phyloP scores from a whole-genome alignment of 2,888 invertebrate species.

The Melinaea marsaeus region DNA sequence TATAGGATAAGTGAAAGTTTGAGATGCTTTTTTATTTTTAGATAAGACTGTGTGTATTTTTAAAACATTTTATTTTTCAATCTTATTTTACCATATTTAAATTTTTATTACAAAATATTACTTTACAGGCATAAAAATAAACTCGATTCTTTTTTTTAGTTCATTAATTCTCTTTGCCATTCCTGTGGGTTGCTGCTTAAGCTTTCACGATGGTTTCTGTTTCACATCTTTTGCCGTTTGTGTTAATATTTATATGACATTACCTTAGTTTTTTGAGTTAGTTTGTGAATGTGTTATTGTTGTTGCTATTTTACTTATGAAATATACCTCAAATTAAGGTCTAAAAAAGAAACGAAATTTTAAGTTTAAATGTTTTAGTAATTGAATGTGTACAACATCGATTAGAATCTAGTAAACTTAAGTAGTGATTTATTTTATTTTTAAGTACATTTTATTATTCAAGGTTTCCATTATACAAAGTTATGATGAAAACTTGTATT shows the following conservation, averaged over 20 bases:
- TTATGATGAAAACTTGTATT: no score
- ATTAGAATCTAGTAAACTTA: background rate
- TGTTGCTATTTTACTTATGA: slow-evolving; percentile 26
- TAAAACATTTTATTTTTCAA: background rate
- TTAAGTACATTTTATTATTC: slow-evolving; percentile 22
- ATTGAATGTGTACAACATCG: slow-evolving; percentile 4
- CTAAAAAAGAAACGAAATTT: slow-evolving; percentile 4
- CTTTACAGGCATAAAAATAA: slow-evolving; percentile 11
- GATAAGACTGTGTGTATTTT: background rate
- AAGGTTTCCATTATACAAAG: background rate
- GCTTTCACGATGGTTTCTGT: slow-evolving; percentile 38
- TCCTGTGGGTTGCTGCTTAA: slow-evolving; percentile 41
- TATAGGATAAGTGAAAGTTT: background rate
- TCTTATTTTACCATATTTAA: background rate
- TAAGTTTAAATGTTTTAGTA: slow-evolving; percentile 10
- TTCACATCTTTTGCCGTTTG: slow-evolving; percentile 31
- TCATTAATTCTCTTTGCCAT: slow-evolving; percentile 42
- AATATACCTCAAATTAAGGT: slow-evolving; percentile 16
- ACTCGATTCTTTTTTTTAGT: slow-evolving; percentile 32
- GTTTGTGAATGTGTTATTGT: slow-evolving; percentile 23
- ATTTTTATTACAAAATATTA: no score
- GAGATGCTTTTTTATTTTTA: background rate
- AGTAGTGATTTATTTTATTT: slow-evolving; percentile 23
- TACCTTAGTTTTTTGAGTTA: no score
- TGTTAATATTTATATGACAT: no score